A percentile compares a stretch with the other conserved stretches of the same genome.
These are phyloP conservation scores for Pollenia griseotomentosa DNA, from an alignment of 2,888 invertebrate genomes.

Conservation along the genomic window DNA sequence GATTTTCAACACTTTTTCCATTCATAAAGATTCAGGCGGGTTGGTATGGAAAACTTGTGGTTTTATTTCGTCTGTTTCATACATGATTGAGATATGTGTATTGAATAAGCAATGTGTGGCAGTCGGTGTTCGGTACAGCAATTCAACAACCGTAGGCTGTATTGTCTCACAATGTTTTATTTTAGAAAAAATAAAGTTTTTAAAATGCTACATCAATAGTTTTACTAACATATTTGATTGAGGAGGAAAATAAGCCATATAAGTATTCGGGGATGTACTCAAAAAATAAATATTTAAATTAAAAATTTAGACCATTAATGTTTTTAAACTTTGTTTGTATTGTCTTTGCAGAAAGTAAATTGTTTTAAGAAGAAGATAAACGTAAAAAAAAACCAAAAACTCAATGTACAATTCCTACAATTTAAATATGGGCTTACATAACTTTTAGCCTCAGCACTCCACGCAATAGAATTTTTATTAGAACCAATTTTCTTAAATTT, in stretches of 20 bases:
- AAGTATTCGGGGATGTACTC: neutral
- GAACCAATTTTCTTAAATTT: too few species aligned
- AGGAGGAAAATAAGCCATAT: constrained; percentile 23
- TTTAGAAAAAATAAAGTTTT: constrained; percentile 14
- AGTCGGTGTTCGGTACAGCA: neutral
- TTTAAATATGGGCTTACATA: too few species aligned
- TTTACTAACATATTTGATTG: constrained; percentile 4
- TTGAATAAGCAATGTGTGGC: neutral
- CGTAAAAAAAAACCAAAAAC: too few species aligned
- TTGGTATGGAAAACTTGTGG: constrained; percentile 43
- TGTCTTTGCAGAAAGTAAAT: constrained; percentile 12
- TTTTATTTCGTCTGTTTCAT: constrained; percentile 25
- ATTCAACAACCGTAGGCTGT: constrained; percentile 36
- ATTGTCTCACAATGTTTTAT: constrained; percentile 13
- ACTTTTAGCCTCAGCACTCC: too few species aligned
- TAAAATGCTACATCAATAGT: constrained; percentile 23
- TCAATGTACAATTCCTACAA: too few species aligned
- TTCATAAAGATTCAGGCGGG: neutral
- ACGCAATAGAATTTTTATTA: too few species aligned
- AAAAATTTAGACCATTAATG: constrained; percentile 1
- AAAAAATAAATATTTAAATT: neutral
- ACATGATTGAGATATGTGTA: constrained; percentile 48
- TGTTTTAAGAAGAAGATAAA: neutral
- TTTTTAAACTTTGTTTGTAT: neutral
- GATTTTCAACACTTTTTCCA: constrained; percentile 20